Evolutionary conservation across 2,888 invertebrate species (phyloP), one percentile per base, ranked within the genome.

Genomic region (Sinodicranocentrus sp.): DNA sequence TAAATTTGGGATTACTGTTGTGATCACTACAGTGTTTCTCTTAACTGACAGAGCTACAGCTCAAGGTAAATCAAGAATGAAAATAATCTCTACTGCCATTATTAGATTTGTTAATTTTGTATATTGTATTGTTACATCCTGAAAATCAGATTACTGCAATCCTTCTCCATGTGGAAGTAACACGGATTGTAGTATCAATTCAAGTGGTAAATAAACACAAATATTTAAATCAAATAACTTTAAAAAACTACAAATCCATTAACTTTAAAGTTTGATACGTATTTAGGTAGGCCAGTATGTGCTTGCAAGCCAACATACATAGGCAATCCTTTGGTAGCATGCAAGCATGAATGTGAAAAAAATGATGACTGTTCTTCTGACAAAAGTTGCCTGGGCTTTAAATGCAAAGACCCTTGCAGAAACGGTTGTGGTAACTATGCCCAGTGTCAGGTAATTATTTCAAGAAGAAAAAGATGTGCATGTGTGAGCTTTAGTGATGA

Each of bases 211-310:
- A n/a, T n/a, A n/a, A n/a, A n/a, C n/a, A n/a, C n/a, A n/a, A n/a
- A n/a, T n/a, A n/a, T n/a, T n/a, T n/a, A n/a, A n/a, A n/a, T n/a
- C n/a, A n/a, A n/a, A n/a, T n/a, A n/a, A n/a, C n/a, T n/a, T n/a
- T n/a, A n/a, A n/a, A n/a, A n/a, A n/a, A n/a, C n/a, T n/a, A n/a
- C n/a, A n/a, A n/a, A n/a, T n/a, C n/a, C n/a, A n/a, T n/a, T n/a
- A n/a, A n/a, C n/a, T n/a, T n/a, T n/a, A n/a, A n/a, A n/a, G n/a
- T n/a, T n/a, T n/a, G n/a, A n/a, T n/a, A n/a, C n/a, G n/a, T n/a
- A n/a, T n/a, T n/a, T 94, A 87, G 94, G 94, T 84, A 92, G 95
- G 73, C 95, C 95, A 0, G 95, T 95, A 8, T 96, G 96, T 90
- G 94, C 95, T 33, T 96, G 95, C 89, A 80, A 80, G 21, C 19